phyloP scores from a whole-genome alignment of 2,888 invertebrate species.

The Branchipolynoe longqiensis region DNA sequence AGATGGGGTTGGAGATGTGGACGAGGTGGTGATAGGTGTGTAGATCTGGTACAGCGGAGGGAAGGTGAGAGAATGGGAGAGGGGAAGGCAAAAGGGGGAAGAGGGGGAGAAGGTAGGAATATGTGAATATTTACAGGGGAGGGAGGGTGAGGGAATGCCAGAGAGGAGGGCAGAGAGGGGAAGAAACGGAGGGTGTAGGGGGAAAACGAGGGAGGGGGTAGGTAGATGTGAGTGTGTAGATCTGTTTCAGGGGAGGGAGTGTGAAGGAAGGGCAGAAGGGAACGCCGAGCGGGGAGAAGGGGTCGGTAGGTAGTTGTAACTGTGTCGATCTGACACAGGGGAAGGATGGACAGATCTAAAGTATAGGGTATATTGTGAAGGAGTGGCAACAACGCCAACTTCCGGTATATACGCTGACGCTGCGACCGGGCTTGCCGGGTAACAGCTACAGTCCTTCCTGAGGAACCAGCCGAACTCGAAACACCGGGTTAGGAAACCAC shows the following conservation, averaged over 20 bases:
- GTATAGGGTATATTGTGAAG: too few species aligned
- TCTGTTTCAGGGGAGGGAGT: background rate
- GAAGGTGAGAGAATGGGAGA: background rate
- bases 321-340: too few species aligned
- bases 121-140: too few species aligned
- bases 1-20: background rate
- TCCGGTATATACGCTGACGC: too few species aligned
- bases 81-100: too few species aligned
- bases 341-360: too few species aligned
- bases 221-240: background rate
- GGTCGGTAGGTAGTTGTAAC: background rate
- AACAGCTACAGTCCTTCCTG: too few species aligned
- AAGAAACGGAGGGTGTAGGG: background rate
- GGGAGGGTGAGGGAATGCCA: background rate
- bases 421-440: too few species aligned
- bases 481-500: too few species aligned
- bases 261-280: background rate
- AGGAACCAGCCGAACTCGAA: too few species aligned
- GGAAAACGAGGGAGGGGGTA: background rate
- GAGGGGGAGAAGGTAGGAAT: too few species aligned
- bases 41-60: background rate
- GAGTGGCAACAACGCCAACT: too few species aligned
- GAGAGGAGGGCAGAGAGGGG: background rate
- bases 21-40: background rate
- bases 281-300: background rate